A percentile compares a stretch with the other conserved stretches of the same genome.
Evolutionary conservation across 2,888 invertebrate genomes (phyloP).

Genomic region (Drosophila subquinaria): DNA sequence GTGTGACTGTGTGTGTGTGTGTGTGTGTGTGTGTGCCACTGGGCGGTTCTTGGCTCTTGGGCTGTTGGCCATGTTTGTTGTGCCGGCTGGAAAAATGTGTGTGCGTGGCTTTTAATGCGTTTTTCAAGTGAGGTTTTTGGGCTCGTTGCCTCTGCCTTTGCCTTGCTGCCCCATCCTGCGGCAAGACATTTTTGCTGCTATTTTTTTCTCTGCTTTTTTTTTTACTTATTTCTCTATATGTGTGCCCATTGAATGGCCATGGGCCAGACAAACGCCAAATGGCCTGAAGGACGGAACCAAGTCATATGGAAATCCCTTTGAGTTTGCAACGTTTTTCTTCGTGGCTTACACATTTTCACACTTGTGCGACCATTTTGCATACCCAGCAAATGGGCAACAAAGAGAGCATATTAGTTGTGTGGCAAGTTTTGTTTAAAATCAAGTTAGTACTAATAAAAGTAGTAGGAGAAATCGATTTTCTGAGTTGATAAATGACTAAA

Average conservation of each 20-base stretch:
- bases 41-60: constrained; percentile 25
- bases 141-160: constrained; percentile 9
- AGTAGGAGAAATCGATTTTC: too few species aligned
- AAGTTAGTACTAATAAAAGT: neutral
- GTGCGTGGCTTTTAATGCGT: constrained; percentile 74
- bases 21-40: constrained; percentile 43
- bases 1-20: constrained; percentile 21
- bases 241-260: constrained; percentile 51
- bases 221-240: constrained; percentile 2
- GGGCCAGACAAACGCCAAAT: constrained; percentile 40
- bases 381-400: neutral
- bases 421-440: neutral
- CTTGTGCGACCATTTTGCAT: constrained; percentile 34
- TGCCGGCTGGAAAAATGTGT: constrained; percentile 59
- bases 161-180: constrained; percentile 18
- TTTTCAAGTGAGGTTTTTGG: constrained; percentile 33
- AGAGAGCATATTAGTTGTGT: neutral
- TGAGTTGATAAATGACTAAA: too few species aligned
- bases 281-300: constrained; percentile 40
- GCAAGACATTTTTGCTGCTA: constrained; percentile 21
- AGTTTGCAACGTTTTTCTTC: constrained; percentile 47
- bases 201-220: constrained; percentile 2
- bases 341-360: constrained; percentile 55
- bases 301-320: constrained; percentile 77
- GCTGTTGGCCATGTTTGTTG: constrained; percentile 34